These are phyloP conservation scores for Hyperopisus bebe DNA, from an alignment of 2,113 vertebrate genomes.

Conservation along the genomic window DNA sequence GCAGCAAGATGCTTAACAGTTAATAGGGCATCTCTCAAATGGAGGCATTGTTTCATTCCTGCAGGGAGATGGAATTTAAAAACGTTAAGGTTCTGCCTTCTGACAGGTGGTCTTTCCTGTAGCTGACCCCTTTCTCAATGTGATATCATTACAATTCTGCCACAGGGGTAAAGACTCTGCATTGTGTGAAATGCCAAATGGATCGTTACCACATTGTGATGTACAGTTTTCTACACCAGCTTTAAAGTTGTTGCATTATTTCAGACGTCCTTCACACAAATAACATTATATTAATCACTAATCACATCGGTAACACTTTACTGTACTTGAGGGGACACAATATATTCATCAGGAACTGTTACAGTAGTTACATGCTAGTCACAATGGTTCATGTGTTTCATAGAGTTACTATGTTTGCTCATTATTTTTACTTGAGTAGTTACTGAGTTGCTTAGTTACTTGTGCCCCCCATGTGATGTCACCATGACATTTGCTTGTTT, in stretches of 20 bases:
- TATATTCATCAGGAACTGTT: not conserved
- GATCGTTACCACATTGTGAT: not conserved
- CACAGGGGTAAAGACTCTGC: not conserved
- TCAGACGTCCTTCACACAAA: not conserved
- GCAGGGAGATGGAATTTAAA: not conserved
- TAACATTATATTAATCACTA: not conserved
- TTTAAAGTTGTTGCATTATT: not conserved
- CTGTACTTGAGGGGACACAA: not conserved
- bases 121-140: not conserved
- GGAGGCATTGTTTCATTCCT: not conserved
- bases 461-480: not conserved
- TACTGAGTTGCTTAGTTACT: not conserved
- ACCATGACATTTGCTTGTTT: not conserved
- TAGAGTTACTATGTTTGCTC: not conserved
- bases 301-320: not conserved
- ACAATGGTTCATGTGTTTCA: not conserved
- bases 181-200: not conserved
- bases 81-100: not conserved
- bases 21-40: not conserved
- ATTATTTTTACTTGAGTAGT: not conserved
- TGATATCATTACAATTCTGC: not conserved
- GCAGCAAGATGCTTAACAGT: conserved; percentile 5
- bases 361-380: not conserved
- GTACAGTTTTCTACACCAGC: not conserved
- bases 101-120: not conserved